A percentile compares a stretch with the other conserved stretches of the same genome.
phyloP scores from a whole-genome alignment of 2,113 vertebrate genomes.

The Naja naja region DNA sequence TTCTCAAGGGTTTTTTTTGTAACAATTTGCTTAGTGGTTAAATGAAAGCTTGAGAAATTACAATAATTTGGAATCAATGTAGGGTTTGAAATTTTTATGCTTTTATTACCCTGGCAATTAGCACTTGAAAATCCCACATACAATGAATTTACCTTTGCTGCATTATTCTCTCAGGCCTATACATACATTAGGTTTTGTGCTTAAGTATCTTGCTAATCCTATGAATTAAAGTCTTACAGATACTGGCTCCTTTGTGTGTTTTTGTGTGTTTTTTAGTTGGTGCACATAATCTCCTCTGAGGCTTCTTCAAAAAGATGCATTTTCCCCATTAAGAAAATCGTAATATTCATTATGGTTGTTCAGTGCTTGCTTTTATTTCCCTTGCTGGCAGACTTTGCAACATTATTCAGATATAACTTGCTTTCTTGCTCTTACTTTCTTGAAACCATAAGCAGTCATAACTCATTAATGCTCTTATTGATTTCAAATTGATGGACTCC shows the following conservation, averaged over 20 bases:
- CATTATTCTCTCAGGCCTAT: conserved; percentile 1
- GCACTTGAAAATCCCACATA: conserved; percentile 5
- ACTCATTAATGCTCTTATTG: conserved; percentile 1
- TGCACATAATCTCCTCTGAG: background rate
- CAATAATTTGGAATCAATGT: background rate
- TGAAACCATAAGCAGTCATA: conserved; percentile 3
- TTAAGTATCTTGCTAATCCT: conserved; percentile 11
- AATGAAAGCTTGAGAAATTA: conserved; percentile 14
- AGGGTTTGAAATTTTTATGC: conserved; percentile 2
- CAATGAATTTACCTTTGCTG: conserved; percentile 22
- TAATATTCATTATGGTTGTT: conserved; percentile 17
- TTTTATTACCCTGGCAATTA: conserved; percentile 24
- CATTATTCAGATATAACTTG: conserved; percentile 6
- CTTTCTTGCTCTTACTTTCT: conserved; percentile 9
- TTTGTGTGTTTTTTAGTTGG: conserved; percentile 2
- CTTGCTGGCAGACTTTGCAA: background rate
- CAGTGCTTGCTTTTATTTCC: conserved; percentile 17
- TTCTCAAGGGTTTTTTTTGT: background rate
- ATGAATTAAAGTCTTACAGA: conserved; percentile 22
- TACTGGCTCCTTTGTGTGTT: background rate
- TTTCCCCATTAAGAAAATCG: background rate
- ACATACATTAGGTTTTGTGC: conserved; percentile 9
- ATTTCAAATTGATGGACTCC: conserved; percentile 20
- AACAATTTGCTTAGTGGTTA: background rate
- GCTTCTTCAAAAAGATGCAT: background rate